Conservation (phyloP, 2,888 invertebrate genomes). For the Amiota mariae region DNA sequence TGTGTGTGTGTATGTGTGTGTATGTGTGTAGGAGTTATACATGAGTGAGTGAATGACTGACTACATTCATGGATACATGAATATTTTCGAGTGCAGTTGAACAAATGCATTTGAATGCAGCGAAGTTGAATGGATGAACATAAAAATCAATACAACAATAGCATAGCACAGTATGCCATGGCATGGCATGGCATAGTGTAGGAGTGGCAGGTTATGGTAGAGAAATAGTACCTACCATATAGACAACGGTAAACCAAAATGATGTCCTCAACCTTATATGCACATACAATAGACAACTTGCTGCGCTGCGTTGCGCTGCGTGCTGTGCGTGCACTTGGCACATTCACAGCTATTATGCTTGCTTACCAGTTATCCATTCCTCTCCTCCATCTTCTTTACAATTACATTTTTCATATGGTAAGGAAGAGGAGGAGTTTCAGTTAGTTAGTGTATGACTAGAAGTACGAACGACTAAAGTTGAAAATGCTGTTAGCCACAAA, state of each 20-base stretch:
- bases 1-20: neutral
- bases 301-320: neutral
- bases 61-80: neutral
- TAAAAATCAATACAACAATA: neutral
- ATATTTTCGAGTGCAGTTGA: neutral
- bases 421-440: no score
- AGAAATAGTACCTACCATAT: neutral
- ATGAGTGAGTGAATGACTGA: neutral
- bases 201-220: neutral
- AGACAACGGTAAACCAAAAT: no score
- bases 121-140: neutral
- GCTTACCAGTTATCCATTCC: neutral
- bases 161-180: neutral
- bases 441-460: no score
- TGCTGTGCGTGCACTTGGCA: slow-evolving; percentile 23
- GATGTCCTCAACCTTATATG: no score
- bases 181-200: neutral
- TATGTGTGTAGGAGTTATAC: neutral
- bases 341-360: slow-evolving; percentile 11
- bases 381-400: no score
- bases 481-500: slow-evolving; percentile 68
- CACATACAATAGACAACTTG: neutral
- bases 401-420: neutral
- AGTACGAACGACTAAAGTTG: slow-evolving; percentile 59
- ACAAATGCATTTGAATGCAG: slow-evolving; percentile 6